Conservation (phyloP, 2,888 invertebrate genomes). For the Eilema sororculum region DNA sequence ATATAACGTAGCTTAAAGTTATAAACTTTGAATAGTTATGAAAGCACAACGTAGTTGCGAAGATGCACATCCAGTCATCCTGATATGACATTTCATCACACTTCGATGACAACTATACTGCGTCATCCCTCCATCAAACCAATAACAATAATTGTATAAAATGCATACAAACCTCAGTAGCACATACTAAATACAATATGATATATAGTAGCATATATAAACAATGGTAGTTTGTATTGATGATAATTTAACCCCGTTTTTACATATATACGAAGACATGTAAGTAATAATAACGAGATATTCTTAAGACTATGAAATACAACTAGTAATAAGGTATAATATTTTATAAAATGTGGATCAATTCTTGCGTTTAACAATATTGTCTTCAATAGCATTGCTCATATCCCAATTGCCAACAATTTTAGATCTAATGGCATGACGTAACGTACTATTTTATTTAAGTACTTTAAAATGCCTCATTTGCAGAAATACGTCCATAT, state of each 20-base stretch:
- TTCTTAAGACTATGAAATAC: conserved; percentile 70
- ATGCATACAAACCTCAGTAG: conserved; percentile 28
- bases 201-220: conserved; percentile 31
- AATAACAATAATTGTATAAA: conserved; percentile 14
- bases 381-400: conserved; percentile 84
- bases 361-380: conserved; percentile 84
- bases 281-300: conserved; percentile 65
- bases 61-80: conserved; percentile 56
- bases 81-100: conserved; percentile 66
- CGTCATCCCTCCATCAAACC: conserved; percentile 12
- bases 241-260: conserved; percentile 43
- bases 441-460: conserved; percentile 37
- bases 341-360: conserved; percentile 78
- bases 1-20: conserved; percentile 39
- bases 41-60: conserved; percentile 62
- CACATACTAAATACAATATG: conserved; percentile 26
- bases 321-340: conserved; percentile 67
- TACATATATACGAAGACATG: conserved; percentile 54
- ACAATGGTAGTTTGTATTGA: conserved; percentile 31
- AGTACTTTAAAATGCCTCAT: conserved; percentile 32
- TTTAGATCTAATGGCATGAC: conserved; percentile 55
- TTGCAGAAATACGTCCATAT: conserved; percentile 22
- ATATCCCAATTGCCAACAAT: conserved; percentile 66
- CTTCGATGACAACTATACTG: conserved; percentile 6
- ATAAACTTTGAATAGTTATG: conserved; percentile 53